Evolutionary conservation across 2,113 vertebrate genomes (phyloP).

Genomic region (Falcunculus frontatus): DNA sequence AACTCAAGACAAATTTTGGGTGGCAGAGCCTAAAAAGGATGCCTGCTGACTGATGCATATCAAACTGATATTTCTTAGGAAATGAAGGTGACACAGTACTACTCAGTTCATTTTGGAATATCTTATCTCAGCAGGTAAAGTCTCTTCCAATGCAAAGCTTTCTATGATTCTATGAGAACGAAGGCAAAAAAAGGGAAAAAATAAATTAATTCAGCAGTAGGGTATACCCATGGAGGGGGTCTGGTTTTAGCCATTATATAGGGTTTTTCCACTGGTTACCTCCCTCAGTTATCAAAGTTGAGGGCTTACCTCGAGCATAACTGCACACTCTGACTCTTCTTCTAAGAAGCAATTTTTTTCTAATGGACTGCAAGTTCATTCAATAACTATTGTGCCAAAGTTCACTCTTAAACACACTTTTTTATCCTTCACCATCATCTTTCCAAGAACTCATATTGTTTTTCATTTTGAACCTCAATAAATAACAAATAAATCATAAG

Average conservation of each 20-base stretch:
- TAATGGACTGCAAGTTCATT: background rate
- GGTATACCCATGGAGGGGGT: background rate
- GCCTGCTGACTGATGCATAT: background rate
- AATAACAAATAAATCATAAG: background rate
- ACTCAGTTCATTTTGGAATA: background rate
- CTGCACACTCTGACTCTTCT: background rate
- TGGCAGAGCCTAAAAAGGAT: background rate
- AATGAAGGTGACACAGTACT: background rate
- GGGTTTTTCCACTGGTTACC: background rate
- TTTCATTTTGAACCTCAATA: background rate
- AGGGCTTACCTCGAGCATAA: background rate
- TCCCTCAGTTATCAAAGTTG: background rate
- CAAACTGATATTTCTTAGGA: background rate
- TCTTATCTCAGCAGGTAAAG: background rate
- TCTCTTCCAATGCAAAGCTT: background rate
- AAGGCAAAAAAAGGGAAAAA: background rate
- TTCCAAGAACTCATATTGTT: background rate
- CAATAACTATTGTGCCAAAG: background rate
- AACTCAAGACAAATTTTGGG: background rate
- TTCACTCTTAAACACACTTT: background rate
- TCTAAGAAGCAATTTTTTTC: background rate
- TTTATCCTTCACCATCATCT: background rate
- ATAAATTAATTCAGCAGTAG: background rate
- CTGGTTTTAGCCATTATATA: background rate
- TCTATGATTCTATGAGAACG: background rate